These are phyloP conservation scores for Manacus vitellinus DNA, from an alignment of 2,113 vertebrate species.

Conservation along the genomic window DNA sequence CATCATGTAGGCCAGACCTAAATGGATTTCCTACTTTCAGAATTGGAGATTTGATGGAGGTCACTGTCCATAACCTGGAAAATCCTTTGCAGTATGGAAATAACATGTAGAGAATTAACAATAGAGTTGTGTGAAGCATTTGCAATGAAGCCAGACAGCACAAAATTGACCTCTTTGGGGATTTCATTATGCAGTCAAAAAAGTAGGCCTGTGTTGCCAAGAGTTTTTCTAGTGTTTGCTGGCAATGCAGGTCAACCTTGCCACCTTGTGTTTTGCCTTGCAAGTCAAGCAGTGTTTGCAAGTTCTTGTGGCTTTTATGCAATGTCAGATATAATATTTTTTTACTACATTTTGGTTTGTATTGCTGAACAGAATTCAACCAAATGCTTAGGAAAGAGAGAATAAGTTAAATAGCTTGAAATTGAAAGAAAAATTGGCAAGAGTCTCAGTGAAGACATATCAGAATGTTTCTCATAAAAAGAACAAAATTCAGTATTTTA, in stretches of 20 bases:
- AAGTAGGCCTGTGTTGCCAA: not conserved
- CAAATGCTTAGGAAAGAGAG: not conserved
- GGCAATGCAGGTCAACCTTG: not conserved
- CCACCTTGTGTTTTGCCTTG: not conserved
- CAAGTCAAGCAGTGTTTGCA: not conserved
- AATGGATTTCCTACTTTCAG: not conserved
- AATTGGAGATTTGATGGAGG: not conserved
- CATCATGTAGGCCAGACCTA: not conserved
- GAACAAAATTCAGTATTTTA: not conserved
- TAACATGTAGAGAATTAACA: not conserved
- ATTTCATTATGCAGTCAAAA: not conserved
- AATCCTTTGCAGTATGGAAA: not conserved
- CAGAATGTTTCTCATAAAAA: not conserved
- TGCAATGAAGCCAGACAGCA: not conserved
- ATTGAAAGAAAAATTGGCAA: not conserved
- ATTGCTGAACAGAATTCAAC: slow-evolving; percentile 5
- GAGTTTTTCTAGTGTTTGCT: not conserved
- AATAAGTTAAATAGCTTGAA: not conserved
- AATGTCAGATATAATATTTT: not conserved
- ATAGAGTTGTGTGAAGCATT: not conserved
- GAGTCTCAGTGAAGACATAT: not conserved
- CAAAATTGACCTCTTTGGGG: not conserved
- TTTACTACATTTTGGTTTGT: not conserved
- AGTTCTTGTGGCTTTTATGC: not conserved
- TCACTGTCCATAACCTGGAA: not conserved